A percentile compares a stretch with the other conserved stretches of the same genome.
Evolutionary conservation across 2,113 vertebrate genomes (phyloP).

Genomic region (Callaeas wilsoni): DNA sequence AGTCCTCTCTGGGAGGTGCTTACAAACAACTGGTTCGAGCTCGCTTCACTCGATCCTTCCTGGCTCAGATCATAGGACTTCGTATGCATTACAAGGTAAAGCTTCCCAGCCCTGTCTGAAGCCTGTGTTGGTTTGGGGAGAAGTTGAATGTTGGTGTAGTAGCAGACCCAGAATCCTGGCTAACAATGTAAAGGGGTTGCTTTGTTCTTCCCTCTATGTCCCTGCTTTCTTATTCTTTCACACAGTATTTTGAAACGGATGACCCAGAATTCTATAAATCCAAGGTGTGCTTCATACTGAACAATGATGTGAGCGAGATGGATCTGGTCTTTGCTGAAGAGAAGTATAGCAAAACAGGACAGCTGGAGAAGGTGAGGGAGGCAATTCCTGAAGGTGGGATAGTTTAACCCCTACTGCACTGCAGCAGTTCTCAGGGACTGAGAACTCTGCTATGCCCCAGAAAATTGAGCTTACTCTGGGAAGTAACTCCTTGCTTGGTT

Average conservation of each 20-base stretch:
- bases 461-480: neutral
- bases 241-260: slow-evolving; percentile 96
- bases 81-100: slow-evolving; percentile 98
- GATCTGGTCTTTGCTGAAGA: slow-evolving; percentile 97
- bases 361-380: slow-evolving; percentile 91
- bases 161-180: neutral
- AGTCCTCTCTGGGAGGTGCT: slow-evolving; percentile 91
- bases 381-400: neutral
- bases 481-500: neutral
- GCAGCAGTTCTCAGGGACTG: neutral
- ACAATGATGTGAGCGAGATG: slow-evolving; percentile 98
- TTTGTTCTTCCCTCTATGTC: neutral
- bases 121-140: neutral
- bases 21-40: slow-evolving; percentile 96
- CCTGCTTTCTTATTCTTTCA: neutral
- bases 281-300: slow-evolving; percentile 97
- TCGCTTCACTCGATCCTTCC: slow-evolving; percentile 94
- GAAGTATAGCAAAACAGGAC: slow-evolving; percentile 92
- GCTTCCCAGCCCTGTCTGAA: neutral
- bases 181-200: neutral
- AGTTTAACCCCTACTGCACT: neutral
- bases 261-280: slow-evolving; percentile 99
- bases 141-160: neutral
- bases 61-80: slow-evolving; percentile 97
- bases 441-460: neutral